Conservation (phyloP, 2,888 invertebrate genomes). For the Agrochola macilenta region DNA sequence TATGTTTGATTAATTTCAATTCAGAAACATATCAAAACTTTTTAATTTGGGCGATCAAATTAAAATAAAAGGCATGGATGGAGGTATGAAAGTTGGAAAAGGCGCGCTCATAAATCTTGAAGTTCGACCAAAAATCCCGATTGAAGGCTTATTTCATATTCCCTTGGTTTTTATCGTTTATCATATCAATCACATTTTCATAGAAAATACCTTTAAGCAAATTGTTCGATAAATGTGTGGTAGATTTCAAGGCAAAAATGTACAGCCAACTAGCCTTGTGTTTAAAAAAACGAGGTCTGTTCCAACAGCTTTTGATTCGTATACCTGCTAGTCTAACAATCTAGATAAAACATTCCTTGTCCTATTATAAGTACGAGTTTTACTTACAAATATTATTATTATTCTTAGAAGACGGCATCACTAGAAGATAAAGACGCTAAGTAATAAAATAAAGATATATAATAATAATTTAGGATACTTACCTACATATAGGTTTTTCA, state of each 20-base stretch:
- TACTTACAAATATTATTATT: background rate
- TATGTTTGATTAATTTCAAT: slow-evolving; percentile 5
- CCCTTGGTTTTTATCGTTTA: slow-evolving; percentile 68
- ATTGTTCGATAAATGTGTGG: slow-evolving; percentile 11
- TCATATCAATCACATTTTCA: slow-evolving; percentile 56
- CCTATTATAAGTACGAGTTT: background rate
- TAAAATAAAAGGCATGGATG: slow-evolving; percentile 55
- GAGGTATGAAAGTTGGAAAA: slow-evolving; percentile 64
- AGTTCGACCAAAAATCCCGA: slow-evolving; percentile 65
- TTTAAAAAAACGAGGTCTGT: background rate
- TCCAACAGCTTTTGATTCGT: background rate
- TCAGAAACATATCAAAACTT: slow-evolving; percentile 30
- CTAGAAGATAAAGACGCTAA: background rate
- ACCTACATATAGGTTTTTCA: background rate
- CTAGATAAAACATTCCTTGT: background rate
- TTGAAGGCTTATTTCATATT: slow-evolving; percentile 74
- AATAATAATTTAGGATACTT: no score
- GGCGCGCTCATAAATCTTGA: slow-evolving; percentile 64
- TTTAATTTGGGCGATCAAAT: slow-evolving; percentile 50
- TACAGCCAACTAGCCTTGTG: background rate
- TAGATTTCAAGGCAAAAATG: slow-evolving; percentile 1
- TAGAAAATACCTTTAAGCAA: slow-evolving; percentile 9
- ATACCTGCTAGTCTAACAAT: background rate
- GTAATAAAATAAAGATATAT: no score
- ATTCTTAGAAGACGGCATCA: background rate